These are phyloP conservation scores for Sphaerophoria taeniata DNA, from an alignment of 2,888 invertebrate genomes.

Conservation along the genomic window DNA sequence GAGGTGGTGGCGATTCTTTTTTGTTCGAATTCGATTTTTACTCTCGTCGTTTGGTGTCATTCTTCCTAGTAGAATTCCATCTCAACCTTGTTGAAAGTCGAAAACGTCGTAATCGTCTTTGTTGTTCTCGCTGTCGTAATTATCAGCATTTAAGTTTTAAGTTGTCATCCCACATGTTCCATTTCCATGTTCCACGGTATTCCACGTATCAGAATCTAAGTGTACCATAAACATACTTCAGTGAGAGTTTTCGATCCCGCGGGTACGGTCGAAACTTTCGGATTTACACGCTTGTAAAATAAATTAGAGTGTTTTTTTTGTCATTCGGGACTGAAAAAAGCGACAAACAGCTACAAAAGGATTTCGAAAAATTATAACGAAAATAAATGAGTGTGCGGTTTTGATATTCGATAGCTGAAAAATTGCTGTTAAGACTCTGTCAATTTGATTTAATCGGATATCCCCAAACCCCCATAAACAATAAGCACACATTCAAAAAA, in stretches of 20 bases:
- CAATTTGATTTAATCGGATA: no score
- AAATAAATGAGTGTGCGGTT: no score
- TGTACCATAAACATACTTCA: constrained; percentile 82
- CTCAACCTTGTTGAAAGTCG: not conserved
- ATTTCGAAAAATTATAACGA: no score
- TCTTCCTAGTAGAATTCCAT: not conserved
- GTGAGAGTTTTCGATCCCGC: constrained; percentile 83
- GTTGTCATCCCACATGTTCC: constrained; percentile 52
- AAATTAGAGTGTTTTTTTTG: not conserved
- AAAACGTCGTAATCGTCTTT: constrained; percentile 28
- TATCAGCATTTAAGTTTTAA: constrained; percentile 66
- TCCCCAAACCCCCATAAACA: no score
- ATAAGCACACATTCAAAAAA: no score
- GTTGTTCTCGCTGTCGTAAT: constrained; percentile 49
- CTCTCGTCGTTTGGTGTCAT: not conserved
- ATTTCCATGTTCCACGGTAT: constrained; percentile 24
- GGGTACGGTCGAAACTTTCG: constrained; percentile 82
- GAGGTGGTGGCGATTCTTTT: constrained; percentile 5
- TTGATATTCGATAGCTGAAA: no score
- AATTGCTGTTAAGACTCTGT: no score
- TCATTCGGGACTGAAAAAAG: constrained; percentile 11
- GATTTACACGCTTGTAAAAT: constrained; percentile 67
- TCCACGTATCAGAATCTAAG: constrained; percentile 72
- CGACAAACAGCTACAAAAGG: no score
- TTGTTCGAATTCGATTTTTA: no score